These are phyloP conservation scores for Casuarius casuarius DNA, from an alignment of 2,113 vertebrate species.

Conservation along the genomic window DNA sequence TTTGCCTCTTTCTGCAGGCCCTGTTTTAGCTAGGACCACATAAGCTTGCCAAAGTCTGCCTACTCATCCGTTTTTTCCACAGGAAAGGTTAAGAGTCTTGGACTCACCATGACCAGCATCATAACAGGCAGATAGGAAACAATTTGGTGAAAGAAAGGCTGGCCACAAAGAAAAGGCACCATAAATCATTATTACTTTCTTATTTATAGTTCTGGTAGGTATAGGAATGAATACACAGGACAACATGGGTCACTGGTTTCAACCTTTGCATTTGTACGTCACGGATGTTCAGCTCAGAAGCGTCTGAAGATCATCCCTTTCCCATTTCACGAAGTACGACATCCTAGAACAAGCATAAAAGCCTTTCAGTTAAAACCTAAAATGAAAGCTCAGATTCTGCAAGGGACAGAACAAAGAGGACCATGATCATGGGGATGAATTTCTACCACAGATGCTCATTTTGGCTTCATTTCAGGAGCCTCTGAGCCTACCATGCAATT, in stretches of 20 bases:
- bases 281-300: not conserved
- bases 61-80: rapidly evolving
- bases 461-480: conserved; percentile 32
- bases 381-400: conserved; percentile 3
- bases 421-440: conserved; percentile 10
- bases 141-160: not conserved
- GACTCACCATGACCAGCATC: not conserved
- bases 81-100: not conserved
- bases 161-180: not conserved
- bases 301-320: not conserved
- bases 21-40: not conserved
- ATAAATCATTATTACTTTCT: not conserved
- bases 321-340: not conserved
- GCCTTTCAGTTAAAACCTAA: not conserved
- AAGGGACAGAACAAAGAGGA: conserved; percentile 7
- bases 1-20: not conserved
- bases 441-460: conserved; percentile 35
- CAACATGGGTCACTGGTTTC: not conserved
- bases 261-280: not conserved
- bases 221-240: not conserved
- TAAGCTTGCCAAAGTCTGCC: not conserved
- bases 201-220: not conserved
- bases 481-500: not conserved
- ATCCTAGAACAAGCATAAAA: not conserved
- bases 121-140: not conserved